phyloP scores from a whole-genome alignment of 2,797 vertebrate species.

The Tenualosa thibaudeaui region DNA sequence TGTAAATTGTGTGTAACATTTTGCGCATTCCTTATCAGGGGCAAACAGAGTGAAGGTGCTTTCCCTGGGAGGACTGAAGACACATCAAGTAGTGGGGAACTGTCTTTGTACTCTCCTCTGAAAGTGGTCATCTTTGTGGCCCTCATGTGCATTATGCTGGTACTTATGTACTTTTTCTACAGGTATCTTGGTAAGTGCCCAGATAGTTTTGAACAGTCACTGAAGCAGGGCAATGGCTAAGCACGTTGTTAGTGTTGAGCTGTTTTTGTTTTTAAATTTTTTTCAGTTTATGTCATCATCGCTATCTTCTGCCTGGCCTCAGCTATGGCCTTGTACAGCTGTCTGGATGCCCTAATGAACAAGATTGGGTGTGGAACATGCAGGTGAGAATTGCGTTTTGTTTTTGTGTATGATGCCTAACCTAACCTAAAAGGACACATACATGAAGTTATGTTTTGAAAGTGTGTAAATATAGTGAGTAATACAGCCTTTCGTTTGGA shows the following conservation, averaged over 20 bases:
- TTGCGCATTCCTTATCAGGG: constrained; percentile 35
- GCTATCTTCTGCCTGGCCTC: constrained; percentile 91
- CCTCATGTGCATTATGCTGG: constrained; percentile 88
- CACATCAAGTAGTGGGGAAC: constrained; percentile 78
- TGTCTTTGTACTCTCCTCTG: constrained; percentile 84
- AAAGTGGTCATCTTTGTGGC: constrained; percentile 87
- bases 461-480: not conserved
- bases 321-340: constrained; percentile 87
- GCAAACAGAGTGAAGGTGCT: constrained; percentile 64
- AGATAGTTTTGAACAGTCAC: not conserved
- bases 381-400: constrained; percentile 69
- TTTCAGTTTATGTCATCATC: constrained; percentile 91
- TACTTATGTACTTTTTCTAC: constrained; percentile 97
- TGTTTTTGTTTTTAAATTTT: constrained; percentile 33
- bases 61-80: constrained; percentile 61
- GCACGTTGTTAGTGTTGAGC: not conserved
- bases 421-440: not conserved
- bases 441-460: not conserved
- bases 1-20: not conserved
- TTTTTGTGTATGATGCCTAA: constrained; percentile 31
- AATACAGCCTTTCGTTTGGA: not conserved
- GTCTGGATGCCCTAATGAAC: constrained; percentile 82
- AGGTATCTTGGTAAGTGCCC: constrained; percentile 82
- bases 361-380: constrained; percentile 77
- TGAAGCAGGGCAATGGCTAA: not conserved